Evolutionary conservation across 2,888 invertebrate genomes (phyloP).

Genomic region (Sphinx pinastri): DNA sequence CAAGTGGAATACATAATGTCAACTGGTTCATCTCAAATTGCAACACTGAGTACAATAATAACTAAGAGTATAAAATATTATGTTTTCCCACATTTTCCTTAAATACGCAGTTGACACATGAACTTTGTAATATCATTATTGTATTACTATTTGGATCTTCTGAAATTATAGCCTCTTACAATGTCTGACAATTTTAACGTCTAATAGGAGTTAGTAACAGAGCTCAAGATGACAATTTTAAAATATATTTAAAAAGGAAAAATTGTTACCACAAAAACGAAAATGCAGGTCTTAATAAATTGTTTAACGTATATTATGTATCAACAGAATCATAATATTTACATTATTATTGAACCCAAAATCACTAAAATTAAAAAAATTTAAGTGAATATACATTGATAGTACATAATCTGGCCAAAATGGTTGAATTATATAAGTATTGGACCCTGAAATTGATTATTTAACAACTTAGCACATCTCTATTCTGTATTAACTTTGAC

Average conservation of each 20-base stretch:
- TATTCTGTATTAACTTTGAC: background rate
- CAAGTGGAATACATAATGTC: too few species aligned
- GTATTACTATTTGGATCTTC: background rate
- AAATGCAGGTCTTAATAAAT: too few species aligned
- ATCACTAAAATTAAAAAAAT: background rate
- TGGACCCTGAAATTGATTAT: background rate
- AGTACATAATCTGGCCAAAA: too few species aligned
- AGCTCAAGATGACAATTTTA: background rate
- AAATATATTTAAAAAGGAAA: background rate
- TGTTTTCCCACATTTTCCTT: constrained; percentile 5
- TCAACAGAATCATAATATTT: background rate
- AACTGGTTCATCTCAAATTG: too few species aligned
- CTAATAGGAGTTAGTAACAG: too few species aligned
- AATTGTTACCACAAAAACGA: too few species aligned
- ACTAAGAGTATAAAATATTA: too few species aligned
- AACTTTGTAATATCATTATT: background rate
- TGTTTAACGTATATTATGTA: background rate
- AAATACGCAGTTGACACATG: background rate
- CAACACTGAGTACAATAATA: too few species aligned
- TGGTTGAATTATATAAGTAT: too few species aligned
- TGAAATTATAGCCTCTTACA: background rate
- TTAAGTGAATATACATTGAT: background rate
- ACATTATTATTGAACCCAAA: background rate
- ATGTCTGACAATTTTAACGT: background rate
- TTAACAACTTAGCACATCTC: background rate